These are phyloP conservation scores for Nothobranchius kuhntae DNA, from an alignment of 2,113 vertebrate species.

Conservation along the genomic window DNA sequence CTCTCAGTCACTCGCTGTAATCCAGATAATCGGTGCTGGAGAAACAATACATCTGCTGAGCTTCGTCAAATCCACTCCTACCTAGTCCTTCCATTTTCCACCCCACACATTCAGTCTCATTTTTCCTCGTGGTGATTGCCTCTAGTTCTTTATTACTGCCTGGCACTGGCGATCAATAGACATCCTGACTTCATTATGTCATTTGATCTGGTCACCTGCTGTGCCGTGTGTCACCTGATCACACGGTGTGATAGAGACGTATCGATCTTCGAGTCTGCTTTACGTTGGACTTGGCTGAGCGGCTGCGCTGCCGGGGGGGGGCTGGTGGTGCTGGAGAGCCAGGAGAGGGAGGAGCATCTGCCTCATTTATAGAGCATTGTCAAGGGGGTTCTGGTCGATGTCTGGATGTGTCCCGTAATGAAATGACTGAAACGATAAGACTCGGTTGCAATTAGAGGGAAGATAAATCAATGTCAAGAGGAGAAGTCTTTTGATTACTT, in stretches of 20 bases:
- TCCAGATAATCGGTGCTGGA: constrained; percentile 39
- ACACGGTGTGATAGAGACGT: constrained; percentile 57
- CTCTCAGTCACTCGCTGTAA: constrained; percentile 47
- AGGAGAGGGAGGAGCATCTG: constrained; percentile 8
- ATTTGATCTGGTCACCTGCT: constrained; percentile 74
- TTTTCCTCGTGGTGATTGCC: constrained; percentile 36
- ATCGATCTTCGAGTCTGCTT: constrained; percentile 65
- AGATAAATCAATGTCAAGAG: constrained; percentile 53
- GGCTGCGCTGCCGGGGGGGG: not conserved
- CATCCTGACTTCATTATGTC: constrained; percentile 71
- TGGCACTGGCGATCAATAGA: constrained; percentile 62
- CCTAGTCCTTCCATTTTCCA: constrained; percentile 37
- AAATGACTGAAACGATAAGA: constrained; percentile 50
- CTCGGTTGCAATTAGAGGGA: constrained; percentile 47
- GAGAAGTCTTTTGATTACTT: constrained; percentile 53
- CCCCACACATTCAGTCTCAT: constrained; percentile 27
- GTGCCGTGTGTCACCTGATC: constrained; percentile 66
- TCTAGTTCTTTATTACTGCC: constrained; percentile 63
- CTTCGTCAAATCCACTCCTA: constrained; percentile 29
- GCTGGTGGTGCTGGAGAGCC: constrained; percentile 17
- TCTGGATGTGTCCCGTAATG: constrained; percentile 53
- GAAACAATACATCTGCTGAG: constrained; percentile 40
- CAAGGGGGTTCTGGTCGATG: constrained; percentile 38
- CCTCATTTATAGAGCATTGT: constrained; percentile 31
- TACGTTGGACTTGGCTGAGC: constrained; percentile 35